Evolutionary conservation across 2,113 vertebrate genomes (phyloP).

Genomic region (Chloropsis cyanopogon): DNA sequence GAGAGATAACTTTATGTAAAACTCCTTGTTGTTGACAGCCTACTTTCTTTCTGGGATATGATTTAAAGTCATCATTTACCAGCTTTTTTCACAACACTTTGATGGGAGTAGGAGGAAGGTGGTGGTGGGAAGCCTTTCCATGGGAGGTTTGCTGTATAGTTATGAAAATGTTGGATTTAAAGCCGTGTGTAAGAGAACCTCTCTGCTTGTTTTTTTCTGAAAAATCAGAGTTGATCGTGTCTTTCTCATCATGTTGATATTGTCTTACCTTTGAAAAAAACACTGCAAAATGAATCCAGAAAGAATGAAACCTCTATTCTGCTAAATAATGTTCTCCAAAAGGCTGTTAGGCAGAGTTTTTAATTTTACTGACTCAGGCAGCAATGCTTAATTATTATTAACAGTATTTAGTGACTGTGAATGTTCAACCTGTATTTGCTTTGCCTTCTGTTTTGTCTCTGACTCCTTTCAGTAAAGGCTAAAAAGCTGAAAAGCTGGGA

Average conservation of each 20-base stretch:
- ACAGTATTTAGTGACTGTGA: neutral
- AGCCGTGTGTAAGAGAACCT: neutral
- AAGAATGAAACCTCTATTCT: neutral
- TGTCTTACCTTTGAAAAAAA: neutral
- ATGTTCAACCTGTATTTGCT: constrained; percentile 1
- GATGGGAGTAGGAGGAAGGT: neutral
- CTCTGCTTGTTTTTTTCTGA: neutral
- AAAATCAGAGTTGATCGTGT: neutral
- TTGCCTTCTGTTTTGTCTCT: neutral
- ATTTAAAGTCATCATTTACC: neutral
- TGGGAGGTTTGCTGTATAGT: neutral
- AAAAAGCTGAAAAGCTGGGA: neutral
- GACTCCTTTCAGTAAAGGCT: neutral
- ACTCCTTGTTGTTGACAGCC: neutral
- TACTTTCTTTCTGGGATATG: neutral
- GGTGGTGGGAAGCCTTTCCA: neutral
- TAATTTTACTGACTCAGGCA: neutral
- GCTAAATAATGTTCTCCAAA: neutral
- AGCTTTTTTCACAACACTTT: neutral
- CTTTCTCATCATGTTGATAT: neutral
- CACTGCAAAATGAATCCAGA: neutral
- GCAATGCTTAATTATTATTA: neutral
- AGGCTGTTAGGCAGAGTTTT: neutral
- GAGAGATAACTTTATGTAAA: neutral
- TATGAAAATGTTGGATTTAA: neutral